Conservation (phyloP, 2,888 invertebrate species). For the Drosophila cracens region DNA sequence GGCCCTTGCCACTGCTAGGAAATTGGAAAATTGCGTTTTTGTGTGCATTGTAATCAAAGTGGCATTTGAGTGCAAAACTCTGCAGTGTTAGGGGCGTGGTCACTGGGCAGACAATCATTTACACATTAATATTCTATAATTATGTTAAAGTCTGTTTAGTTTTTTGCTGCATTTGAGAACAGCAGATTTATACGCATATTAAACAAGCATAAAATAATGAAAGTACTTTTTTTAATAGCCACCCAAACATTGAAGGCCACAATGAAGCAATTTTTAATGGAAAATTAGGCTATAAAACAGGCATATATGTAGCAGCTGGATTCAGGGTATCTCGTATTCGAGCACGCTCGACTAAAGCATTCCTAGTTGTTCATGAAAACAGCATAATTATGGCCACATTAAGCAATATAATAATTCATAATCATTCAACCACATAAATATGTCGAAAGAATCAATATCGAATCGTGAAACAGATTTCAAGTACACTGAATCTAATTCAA, state of each 20-base stretch:
- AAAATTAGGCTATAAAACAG: neutral
- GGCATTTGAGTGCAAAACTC: conserved; percentile 25
- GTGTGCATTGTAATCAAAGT: conserved; percentile 33
- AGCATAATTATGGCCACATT: neutral
- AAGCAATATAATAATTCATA: conserved; percentile 6
- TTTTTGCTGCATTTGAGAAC: neutral
- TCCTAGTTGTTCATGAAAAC: neutral
- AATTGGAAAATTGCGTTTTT: conserved; percentile 42
- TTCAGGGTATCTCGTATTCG: neutral
- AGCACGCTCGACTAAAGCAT: neutral
- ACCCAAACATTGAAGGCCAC: neutral
- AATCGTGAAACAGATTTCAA: conserved; percentile 17
- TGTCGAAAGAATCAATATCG: conserved; percentile 13
- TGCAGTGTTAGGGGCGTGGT: conserved; percentile 12
- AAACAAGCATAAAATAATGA: conserved; percentile 27
- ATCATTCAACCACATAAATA: conserved; percentile 9
- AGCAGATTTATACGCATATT: neutral
- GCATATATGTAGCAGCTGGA: neutral
- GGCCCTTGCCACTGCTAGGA: conserved; percentile 19
- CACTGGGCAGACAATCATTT: conserved; percentile 15
- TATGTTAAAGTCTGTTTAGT: neutral
- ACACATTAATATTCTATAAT: neutral
- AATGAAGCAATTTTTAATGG: neutral
- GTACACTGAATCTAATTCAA: conserved; percentile 9
- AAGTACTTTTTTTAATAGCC: neutral